Conservation (phyloP, 1,140 invertebrate genomes). For the Mya arenaria region DNA sequence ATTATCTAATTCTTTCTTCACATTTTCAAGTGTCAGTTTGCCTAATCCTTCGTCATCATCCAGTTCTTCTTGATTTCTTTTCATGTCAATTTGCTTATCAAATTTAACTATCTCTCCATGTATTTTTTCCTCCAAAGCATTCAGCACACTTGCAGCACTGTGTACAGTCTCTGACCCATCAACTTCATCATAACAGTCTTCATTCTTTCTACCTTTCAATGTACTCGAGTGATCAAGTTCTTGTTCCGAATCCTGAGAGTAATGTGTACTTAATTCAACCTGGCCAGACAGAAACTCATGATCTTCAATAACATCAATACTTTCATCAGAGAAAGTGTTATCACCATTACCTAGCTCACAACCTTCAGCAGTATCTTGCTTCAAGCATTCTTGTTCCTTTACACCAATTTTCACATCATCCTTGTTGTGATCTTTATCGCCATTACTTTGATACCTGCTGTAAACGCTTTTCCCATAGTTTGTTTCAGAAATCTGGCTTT, state of each 20-base stretch:
- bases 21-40: neutral
- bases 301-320: slow-evolving; percentile 30
- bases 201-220: neutral
- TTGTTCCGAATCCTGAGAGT: neutral
- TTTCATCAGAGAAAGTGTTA: neutral
- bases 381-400: neutral
- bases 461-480: neutral
- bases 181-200: neutral
- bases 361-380: neutral
- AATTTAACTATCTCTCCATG: neutral
- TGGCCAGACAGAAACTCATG: slow-evolving; percentile 20
- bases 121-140: neutral
- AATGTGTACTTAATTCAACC: neutral
- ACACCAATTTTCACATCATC: neutral
- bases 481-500: neutral
- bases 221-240: too few relatives aligned
- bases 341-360: neutral
- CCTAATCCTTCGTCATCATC: neutral
- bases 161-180: neutral
- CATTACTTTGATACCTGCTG: neutral
- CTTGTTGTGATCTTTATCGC: neutral
- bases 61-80: neutral
- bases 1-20: neutral
- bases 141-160: neutral
- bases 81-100: neutral